phyloP scores from a whole-genome alignment of 2,113 vertebrate species.

The Talpa occidentalis region DNA sequence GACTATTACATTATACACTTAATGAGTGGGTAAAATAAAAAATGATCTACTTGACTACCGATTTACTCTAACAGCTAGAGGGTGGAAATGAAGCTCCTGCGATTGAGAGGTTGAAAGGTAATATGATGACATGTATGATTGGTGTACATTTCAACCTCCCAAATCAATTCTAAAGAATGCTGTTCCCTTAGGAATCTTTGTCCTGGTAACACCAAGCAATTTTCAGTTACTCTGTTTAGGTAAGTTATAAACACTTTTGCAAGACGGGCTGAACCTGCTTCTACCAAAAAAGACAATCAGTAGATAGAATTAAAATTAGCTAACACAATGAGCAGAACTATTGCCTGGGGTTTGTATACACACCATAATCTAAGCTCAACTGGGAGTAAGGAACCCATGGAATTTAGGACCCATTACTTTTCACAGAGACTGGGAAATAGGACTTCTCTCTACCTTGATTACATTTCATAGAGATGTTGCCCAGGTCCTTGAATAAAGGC shows the following conservation, averaged over 20 bases:
- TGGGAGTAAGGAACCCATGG: background rate
- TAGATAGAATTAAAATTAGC: constrained; percentile 35
- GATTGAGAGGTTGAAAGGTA: constrained; percentile 53
- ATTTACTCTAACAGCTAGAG: background rate
- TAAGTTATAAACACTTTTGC: background rate
- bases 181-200: background rate
- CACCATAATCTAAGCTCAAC: background rate
- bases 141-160: background rate
- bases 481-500: background rate
- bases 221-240: constrained; percentile 34
- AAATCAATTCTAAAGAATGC: constrained; percentile 25
- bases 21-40: constrained; percentile 45
- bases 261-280: background rate
- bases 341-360: background rate
- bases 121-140: background rate
- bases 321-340: background rate
- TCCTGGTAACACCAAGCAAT: constrained; percentile 19
- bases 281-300: constrained; percentile 3
- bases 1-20: constrained; percentile 42
- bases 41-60: background rate
- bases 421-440: background rate
- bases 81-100: background rate
- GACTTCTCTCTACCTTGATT: background rate
- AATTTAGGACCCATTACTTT: background rate
- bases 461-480: background rate